Conservation (phyloP, 2,113 vertebrate genomes). For the Anoura caudifer region DNA sequence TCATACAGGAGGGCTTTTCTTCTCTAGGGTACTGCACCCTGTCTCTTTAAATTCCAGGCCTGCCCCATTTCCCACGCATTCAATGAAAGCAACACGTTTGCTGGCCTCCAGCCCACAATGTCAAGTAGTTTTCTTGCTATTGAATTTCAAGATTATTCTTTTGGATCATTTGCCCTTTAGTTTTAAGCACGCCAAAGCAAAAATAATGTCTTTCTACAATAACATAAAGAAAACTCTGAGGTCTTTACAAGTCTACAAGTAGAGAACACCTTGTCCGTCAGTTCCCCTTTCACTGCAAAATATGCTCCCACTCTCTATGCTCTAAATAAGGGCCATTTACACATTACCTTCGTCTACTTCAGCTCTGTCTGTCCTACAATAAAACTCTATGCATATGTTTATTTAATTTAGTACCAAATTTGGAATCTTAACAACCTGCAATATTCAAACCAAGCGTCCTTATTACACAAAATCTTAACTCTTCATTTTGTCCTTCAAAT, state of each 20-base stretch:
- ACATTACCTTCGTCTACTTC: background rate
- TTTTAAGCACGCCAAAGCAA: conserved; percentile 64
- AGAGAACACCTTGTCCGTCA: conserved; percentile 54
- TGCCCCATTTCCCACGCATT: conserved; percentile 57
- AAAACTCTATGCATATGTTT: conserved; percentile 6
- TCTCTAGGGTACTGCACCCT: conserved; percentile 49
- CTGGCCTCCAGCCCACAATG: conserved; percentile 47
- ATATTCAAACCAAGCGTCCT: background rate
- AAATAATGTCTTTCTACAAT: conserved; percentile 59
- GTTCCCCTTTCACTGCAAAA: conserved; percentile 39
- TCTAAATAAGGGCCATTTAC: conserved; percentile 29
- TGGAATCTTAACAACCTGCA: background rate
- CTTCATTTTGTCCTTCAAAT: background rate
- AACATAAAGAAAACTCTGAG: conserved; percentile 36
- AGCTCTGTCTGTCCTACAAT: conserved; percentile 50
- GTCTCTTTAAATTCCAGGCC: conserved; percentile 73
- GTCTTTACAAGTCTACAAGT: conserved; percentile 56
- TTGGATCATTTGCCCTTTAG: conserved; percentile 68
- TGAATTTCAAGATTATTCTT: conserved; percentile 70
- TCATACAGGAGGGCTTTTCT: conserved; percentile 57
- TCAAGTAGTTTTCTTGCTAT: conserved; percentile 67
- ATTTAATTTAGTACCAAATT: conserved; percentile 19
- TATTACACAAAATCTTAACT: background rate
- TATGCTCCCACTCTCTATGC: background rate
- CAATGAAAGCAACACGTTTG: conserved; percentile 65